These are phyloP conservation scores for Gymnopithys bicolor DNA, from an alignment of 2,797 vertebrate genomes.

Conservation along the genomic window DNA sequence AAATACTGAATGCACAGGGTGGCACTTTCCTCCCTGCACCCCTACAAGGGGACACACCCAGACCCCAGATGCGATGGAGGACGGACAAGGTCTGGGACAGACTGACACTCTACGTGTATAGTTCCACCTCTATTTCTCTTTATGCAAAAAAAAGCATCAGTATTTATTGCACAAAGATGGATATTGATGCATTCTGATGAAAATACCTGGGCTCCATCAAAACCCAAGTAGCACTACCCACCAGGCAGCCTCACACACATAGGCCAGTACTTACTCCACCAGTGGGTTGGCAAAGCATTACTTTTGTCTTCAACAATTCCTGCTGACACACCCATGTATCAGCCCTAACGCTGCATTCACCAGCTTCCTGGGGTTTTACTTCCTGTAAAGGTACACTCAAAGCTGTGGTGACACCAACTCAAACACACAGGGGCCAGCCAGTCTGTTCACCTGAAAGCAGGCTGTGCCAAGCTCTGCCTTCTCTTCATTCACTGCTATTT, in stretches of 20 bases:
- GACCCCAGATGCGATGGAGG: rapidly evolving
- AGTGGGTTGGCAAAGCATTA: not conserved
- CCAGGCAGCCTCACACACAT: rapidly evolving
- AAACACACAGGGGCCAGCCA: rapidly evolving
- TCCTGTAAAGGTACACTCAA: not conserved
- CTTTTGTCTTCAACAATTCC: not conserved
- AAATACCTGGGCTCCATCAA: not conserved
- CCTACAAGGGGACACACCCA: rapidly evolving
- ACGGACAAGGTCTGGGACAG: rapidly evolving
- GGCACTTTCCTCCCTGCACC: not conserved
- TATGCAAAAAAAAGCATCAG: not conserved
- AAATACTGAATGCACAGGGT: rapidly evolving
- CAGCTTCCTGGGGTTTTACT: not conserved
- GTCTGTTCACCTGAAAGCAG: not conserved
- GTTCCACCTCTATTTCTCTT: not conserved
- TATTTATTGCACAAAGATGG: not conserved
- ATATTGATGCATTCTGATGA: not conserved
- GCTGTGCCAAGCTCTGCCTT: not conserved
- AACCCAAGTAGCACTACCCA: not conserved
- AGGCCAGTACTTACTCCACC: rapidly evolving
- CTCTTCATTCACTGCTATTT: not conserved
- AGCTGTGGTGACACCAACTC: not conserved
- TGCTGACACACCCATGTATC: rapidly evolving
- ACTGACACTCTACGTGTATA: not conserved
- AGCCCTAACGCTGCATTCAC: not conserved